phyloP scores from a whole-genome alignment of 2,888 invertebrate species.

The Trypoxylon attenuatum region DNA sequence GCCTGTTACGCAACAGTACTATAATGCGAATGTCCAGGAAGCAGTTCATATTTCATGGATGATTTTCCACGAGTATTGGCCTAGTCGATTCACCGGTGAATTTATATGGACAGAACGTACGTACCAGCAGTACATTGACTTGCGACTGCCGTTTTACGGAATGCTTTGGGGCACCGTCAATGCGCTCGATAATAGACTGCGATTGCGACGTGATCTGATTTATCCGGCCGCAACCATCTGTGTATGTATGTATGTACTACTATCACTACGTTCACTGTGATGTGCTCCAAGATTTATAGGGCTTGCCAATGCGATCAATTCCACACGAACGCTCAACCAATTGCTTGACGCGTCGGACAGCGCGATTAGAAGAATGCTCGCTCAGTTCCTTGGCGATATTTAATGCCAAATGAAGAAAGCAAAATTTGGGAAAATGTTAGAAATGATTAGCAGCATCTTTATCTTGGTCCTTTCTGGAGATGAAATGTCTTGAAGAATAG shows the following conservation, averaged over 20 bases:
- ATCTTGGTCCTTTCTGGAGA: too few species aligned
- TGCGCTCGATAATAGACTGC: neutral
- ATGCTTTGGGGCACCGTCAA: constrained; percentile 6
- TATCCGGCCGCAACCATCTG: constrained; percentile 2
- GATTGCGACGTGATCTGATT: constrained; percentile 6
- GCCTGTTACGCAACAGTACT: too few species aligned
- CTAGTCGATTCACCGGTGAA: too few species aligned
- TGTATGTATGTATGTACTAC: neutral
- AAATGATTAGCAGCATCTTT: too few species aligned
- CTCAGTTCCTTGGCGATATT: neutral
- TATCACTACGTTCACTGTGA: too few species aligned
- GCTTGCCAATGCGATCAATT: neutral
- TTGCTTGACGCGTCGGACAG: neutral
- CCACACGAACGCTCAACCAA: neutral
- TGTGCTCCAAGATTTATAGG: neutral
- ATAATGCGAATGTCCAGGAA: too few species aligned
- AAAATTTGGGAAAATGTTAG: too few species aligned
- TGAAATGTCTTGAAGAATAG: too few species aligned
- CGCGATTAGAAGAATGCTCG: too few species aligned
- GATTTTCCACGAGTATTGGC: too few species aligned
- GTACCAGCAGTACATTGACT: too few species aligned
- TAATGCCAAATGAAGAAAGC: neutral
- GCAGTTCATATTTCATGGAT: neutral
- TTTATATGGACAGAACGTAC: too few species aligned
- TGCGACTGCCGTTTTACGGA: neutral